Evolutionary conservation across 2,797 vertebrate species (phyloP), one percentile per base, ranked within the genome.

Genomic region (Anabas testudineus): DNA sequence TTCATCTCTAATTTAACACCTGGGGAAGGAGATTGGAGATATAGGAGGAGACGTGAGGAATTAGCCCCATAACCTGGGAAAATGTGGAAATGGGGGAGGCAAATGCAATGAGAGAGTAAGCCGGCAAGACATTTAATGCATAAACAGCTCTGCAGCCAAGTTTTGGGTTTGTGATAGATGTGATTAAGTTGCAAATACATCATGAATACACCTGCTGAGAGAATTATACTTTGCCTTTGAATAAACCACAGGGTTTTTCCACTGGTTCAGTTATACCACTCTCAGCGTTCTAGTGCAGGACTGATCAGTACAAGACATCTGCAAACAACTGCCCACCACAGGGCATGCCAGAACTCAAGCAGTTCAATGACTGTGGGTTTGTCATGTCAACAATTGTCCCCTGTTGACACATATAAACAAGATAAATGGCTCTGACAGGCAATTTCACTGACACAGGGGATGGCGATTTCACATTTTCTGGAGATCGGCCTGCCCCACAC

Each of bases 1-100:
- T 83, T 83, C 88, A 91, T 91, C 87, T 83, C 90, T 91, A 87
- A 91, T 92, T 87, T 87, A 92, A 90, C 79, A 79, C 80, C 73
- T 10, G 7, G 43, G 48, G 54, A 89, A 81, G 76, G 49, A 83
- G 81, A 84, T 78, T 82, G 78, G 78, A 82, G 71, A 89, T 87
- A 85, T 83, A 67, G 73, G 55, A 80, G 62, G 72, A 87, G 87
- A 86, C 65, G 47, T 82, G 87, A 84, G 75, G 74, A 89, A 87
- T 88, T 88, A 90, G 83, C 85, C 85, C 58, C 63, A 65, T 86
- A 89, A 91, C 87, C 89, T 76, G 57, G 64, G 61, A 82, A 76
- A 77, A 77, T 7, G 34, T 34, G 56, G 59, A 73, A 86, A 88
- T 72, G 43, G 54, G 42, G 34, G 45, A 73, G 62, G 84, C 73